Evolutionary conservation across 1,140 invertebrate genomes (phyloP).

Genomic region (Plectrocnemia conspersa): DNA sequence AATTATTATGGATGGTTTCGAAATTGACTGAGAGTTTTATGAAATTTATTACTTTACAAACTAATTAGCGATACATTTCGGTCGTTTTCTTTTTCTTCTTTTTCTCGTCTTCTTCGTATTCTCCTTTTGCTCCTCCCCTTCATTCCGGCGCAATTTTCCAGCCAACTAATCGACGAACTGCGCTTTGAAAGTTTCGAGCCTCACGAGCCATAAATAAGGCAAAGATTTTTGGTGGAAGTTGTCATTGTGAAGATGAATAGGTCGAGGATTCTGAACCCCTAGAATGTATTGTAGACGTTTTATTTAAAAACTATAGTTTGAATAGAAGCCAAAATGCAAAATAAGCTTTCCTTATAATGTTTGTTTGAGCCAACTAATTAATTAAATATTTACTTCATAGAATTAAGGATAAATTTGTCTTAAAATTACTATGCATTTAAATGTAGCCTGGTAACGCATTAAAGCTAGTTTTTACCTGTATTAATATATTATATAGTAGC

Average conservation of each 20-base stretch:
- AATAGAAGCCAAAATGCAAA: no score
- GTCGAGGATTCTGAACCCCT: background rate
- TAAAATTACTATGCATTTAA: no score
- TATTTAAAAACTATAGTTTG: no score
- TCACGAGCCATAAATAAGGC: conserved; percentile 25
- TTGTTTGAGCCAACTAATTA: no score
- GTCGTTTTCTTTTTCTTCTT: conserved; percentile 12
- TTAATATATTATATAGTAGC: no score
- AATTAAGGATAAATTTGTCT: no score
- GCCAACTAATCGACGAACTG: conserved; percentile 1
- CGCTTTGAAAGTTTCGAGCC: conserved; percentile 15
- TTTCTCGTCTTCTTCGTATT: background rate
- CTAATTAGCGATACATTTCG: conserved; percentile 32
- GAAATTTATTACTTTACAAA: conserved; percentile 32
- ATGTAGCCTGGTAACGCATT: no score
- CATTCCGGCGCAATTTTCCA: conserved; percentile 21
- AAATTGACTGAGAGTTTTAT: conserved; percentile 21
- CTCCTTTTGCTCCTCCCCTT: no score
- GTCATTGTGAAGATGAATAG: conserved; percentile 3
- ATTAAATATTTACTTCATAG: no score
- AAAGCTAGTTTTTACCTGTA: no score
- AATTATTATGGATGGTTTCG: conserved; percentile 12
- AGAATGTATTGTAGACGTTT: no score
- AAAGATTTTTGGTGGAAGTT: conserved; percentile 6
- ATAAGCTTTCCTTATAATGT: no score